Base-by-base conservation (phyloP, 2,113 vertebrate genomes). In the Spermophilus dauricus region DNA sequence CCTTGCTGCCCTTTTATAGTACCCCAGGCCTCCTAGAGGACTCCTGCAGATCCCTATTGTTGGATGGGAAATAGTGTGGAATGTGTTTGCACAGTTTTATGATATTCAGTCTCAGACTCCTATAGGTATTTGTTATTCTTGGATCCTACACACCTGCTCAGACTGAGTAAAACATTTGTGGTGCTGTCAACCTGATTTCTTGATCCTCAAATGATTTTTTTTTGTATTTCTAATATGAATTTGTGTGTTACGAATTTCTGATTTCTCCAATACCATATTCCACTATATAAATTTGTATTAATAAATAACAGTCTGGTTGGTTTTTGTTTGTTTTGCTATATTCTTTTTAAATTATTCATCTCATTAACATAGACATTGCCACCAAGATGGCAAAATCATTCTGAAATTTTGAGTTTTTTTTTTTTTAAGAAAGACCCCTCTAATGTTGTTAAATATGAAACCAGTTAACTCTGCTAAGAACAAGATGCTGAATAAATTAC, bases 101-200 rank as follows among this genome's bases (percentile, higher is more conserved):
- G 1, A 73, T 83, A 10, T 37, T 88, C 75, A 28, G 53, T 18
- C 84, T 92, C 63, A 1, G 78, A 61, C 42, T 95, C 63, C 22
- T 83, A 4, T 78, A 84, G 90, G 56, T 82, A 56, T 91, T 77
- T 69, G 45, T 97, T 81, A 13, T 45, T 95, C 39, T 61, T 75
- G 39, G n/a, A 39, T 75, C 37, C 34, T 87, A 70, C 37, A 76
- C 76, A 95, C 87, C 84, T 69, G 58, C 75, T 80, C 92, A 85
- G 76, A 96, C 96, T 95, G 95, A 97, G 93, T 98, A 97, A 98
- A 97, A 97, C 89, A 98, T 98, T 98, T 98, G 98, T 99, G 99
- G 99, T 99, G 99, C 99, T 99, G 98, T 99, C 93, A 96, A 98
- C 98, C 97, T 98, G 93, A 96, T 97, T 97, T 97, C 97, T 97